Base-by-base conservation (phyloP, 92 coral and sea anemone species). In the Plumapathes pennacea region DNA sequence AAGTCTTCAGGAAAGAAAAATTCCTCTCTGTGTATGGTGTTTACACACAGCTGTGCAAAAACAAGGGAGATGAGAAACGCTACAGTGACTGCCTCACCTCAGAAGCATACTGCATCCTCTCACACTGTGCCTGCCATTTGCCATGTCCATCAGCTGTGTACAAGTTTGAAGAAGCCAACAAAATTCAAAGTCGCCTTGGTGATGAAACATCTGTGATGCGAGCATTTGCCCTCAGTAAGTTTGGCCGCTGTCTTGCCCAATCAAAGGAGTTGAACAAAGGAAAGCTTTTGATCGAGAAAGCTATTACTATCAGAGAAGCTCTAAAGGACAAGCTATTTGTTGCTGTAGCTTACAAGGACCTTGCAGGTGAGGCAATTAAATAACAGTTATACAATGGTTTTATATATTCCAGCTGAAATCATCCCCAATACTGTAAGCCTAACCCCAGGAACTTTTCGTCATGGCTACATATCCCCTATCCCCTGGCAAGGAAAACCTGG, bases 81-180 rank as follows among this genome's bases (percentile, higher is more conserved):
- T 80, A 83, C 66, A 76, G 96, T 44, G 75, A 91, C 52, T 83
- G 91, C 40, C 61, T 91, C 60, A 82, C 86, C 0, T 75, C 95
- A 3, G 95, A 84, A 38, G 99, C 96, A 18, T 94, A 89, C 61
- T 83, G 90, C 62, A 83, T 88, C 49, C 74, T 83, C 38, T 83
- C 90, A 1, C 96, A 94, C 36, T 94, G 99, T 62, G 90, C 96
- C 3, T 94, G 99, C 19, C 94, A 79, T 49, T 84, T 81, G 31
- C 99, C 99, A 7, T 94, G 99, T 32, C 96, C 99, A 4, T 37
- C 80, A 1, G 99, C 99, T 13, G 96, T 85, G 1, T 42, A 77
- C 57, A 81, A 68, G 78, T 94, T 94, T 67, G 67, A 79, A 34
- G 82, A 89, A 64, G 99, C 99, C 1, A 71, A 81, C 49, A 61